Percentiles rank a stretch among this genome's conserved stretches.
Evolutionary conservation across 2,888 invertebrate genomes (phyloP).

Genomic region (Microdon myrmicae): DNA sequence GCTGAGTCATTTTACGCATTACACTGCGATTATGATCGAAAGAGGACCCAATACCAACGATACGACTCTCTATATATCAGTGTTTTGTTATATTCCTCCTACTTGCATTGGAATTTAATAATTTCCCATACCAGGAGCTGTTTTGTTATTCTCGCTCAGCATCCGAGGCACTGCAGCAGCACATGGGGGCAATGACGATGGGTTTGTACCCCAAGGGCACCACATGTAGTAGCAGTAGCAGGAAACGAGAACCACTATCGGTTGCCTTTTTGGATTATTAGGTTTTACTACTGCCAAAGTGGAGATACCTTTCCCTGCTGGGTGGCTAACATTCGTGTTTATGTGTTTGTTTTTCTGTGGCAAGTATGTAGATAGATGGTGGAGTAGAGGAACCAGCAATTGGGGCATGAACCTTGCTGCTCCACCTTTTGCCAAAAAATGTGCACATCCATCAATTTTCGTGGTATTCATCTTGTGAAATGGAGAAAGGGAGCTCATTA

Average conservation of each 20-base stretch:
- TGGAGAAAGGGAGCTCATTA: slow-evolving; percentile 10
- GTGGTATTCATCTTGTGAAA: slow-evolving; percentile 1
- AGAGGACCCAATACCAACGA: slow-evolving; percentile 15
- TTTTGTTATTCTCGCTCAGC: too few species aligned
- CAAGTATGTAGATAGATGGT: too few species aligned
- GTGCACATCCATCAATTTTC: slow-evolving; percentile 16
- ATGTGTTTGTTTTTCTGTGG: background rate
- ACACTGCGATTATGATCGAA: slow-evolving; percentile 51
- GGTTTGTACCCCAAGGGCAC: slow-evolving; percentile 33
- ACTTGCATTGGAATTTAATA: slow-evolving; percentile 51
- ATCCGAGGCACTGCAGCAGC: slow-evolving; percentile 52
- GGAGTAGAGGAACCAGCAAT: too few species aligned
- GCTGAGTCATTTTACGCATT: slow-evolving; percentile 50
- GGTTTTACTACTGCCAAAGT: background rate
- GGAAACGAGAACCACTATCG: slow-evolving; percentile 14
- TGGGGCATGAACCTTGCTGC: too few species aligned
- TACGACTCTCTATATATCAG: slow-evolving; percentile 18
- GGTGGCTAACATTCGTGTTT: slow-evolving; percentile 6
- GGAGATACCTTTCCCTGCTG: slow-evolving; percentile 41
- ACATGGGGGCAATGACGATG: slow-evolving; percentile 52
- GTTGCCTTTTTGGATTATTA: slow-evolving; percentile 23
- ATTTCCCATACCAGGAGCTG: slow-evolving; percentile 32
- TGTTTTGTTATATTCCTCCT: slow-evolving; percentile 47
- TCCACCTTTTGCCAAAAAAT: slow-evolving; percentile 27
- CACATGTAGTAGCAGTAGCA: slow-evolving; percentile 17